A percentile compares a stretch with the other conserved stretches of the same genome.
Conservation (phyloP, 2,888 invertebrate genomes). For the Tuberolachnus salignus region DNA sequence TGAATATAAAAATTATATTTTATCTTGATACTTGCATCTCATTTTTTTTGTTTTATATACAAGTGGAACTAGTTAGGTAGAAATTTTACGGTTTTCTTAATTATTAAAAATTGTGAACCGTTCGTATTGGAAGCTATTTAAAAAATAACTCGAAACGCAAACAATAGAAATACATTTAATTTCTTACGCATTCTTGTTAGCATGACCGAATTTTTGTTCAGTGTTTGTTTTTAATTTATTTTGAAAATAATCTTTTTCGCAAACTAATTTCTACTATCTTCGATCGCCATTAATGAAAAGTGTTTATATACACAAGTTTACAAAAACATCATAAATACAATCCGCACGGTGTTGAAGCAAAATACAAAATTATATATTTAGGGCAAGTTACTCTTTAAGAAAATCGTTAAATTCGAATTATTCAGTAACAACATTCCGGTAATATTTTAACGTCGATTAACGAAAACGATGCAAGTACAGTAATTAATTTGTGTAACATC, state of each 20-base stretch:
- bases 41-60: too few species aligned
- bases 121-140: not conserved
- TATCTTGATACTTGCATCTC: too few species aligned
- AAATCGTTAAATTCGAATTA: conserved; percentile 9
- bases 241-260: conserved; percentile 17
- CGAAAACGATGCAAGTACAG: too few species aligned
- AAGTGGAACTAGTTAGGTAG: not conserved
- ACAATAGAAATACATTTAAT: not conserved
- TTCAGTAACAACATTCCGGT: too few species aligned
- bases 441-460: too few species aligned
- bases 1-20: too few species aligned
- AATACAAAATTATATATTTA: too few species aligned
- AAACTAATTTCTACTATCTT: conserved; percentile 6
- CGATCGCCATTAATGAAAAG: not conserved
- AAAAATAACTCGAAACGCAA: not conserved
- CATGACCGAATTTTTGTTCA: not conserved
- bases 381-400: not conserved
- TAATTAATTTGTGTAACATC: too few species aligned
- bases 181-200: not conserved
- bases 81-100: not conserved
- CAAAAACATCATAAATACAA: not conserved
- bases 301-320: not conserved
- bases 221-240: conserved; percentile 33
- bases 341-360: too few species aligned
- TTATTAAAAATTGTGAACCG: not conserved